Evolutionary conservation across 1,140 invertebrate species (phyloP), one percentile per base, ranked within the genome.

Genomic region (Babylonia areolata): DNA sequence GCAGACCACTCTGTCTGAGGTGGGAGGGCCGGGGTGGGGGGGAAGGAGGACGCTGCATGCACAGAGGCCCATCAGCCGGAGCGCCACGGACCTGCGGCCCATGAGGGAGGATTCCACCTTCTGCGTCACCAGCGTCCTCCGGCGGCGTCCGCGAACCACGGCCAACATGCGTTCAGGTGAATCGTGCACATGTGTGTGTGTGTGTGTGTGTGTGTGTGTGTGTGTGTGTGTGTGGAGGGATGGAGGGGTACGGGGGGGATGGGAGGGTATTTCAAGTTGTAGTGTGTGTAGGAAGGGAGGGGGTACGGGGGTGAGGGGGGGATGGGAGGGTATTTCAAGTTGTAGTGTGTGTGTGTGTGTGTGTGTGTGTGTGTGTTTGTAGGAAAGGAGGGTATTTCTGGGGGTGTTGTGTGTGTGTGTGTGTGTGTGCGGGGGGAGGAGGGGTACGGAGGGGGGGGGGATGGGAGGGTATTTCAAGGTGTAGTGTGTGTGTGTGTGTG

Each of bases 41-140:
- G 9, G 73, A 33, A 11, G 23, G 3, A 79, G 39, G 35, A 40
- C 77, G 39, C 77, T 79, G 35, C 77, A 79, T 39, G 40, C 37
- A 11, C 37, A 46, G 23, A 6, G 77, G 23, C 77, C 77, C 39
- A 79, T 79, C 37, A 79, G 77, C 77, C 77, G 77, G 3, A 79
- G 77, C 15, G 77, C 77, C 77, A 79, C 77, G 3, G 77, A 79
- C 77, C 37, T 79, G 17, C 77, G 77, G 3, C 77, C 77, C 37
- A 79, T 79, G 77, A 79, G 39, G 39, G 77, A 79, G 23, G 77
- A 79, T 31, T 42, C 77, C 23, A 23, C n/a, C 39, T 79, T 79
- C 37, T 73, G 40, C 77, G 37, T 79, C 77, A 46, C 15, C 77
- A 3, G 42, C 77, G 11, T 79, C 17, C 35, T 77, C 31, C 37